Percentiles rank a stretch among this genome's conserved stretches.
These are phyloP conservation scores for Drymonia ruficornis DNA, from an alignment of 2,888 invertebrate species.

Conservation along the genomic window DNA sequence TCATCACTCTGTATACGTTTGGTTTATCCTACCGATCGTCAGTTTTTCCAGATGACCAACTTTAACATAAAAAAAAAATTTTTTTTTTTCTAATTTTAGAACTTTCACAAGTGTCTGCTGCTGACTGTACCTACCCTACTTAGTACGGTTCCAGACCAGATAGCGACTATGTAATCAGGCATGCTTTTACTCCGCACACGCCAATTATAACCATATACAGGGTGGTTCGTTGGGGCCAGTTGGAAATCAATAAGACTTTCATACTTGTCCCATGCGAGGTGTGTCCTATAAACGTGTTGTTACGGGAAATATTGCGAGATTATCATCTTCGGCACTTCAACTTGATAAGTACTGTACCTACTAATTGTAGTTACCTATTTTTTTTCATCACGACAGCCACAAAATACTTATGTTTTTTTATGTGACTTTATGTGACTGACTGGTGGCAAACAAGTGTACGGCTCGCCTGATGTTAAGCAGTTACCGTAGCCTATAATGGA, in stretches of 20 bases:
- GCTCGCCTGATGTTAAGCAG: too few relatives aligned
- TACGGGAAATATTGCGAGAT: not conserved
- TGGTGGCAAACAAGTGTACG: too few relatives aligned
- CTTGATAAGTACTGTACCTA: too few relatives aligned
- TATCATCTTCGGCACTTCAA: not conserved
- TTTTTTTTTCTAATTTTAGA: not conserved
- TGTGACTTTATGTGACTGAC: too few relatives aligned
- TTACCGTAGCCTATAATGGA: too few relatives aligned
- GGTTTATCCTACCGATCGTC: too few relatives aligned
- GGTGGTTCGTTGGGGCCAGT: slow-evolving; percentile 4
- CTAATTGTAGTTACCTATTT: too few relatives aligned
- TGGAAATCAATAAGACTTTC: slow-evolving; percentile 3
- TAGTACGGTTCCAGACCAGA: not conserved
- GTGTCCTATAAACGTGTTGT: not conserved
- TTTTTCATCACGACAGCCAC: too few relatives aligned
- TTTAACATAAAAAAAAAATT: not conserved
- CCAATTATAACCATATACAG: slow-evolving; percentile 7
- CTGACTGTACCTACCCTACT: slow-evolving; percentile 3
- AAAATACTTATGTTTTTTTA: too few relatives aligned
- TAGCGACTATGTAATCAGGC: not conserved
- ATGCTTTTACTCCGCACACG: slow-evolving; percentile 3
- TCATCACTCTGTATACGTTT: too few relatives aligned
- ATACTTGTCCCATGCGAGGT: not conserved
- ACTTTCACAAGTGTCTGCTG: not conserved
- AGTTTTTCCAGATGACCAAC: too few relatives aligned